Evolutionary conservation across 2,888 invertebrate species (phyloP).

Genomic region (Gandaritis pyraliata): DNA sequence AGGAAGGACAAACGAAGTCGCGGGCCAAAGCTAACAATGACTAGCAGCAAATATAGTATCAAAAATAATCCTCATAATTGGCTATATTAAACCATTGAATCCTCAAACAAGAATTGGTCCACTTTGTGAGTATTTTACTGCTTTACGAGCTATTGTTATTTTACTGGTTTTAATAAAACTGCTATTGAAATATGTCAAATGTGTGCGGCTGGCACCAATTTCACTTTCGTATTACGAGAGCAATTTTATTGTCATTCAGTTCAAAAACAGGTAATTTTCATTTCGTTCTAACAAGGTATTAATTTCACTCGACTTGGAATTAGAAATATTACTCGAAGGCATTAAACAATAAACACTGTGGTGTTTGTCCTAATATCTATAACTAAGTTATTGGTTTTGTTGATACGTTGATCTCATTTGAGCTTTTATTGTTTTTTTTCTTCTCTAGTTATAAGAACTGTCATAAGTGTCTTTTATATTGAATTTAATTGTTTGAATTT

Average conservation of each 20-base stretch:
- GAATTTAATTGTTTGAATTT: too few species aligned
- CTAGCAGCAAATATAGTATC: not conserved
- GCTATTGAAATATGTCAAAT: conserved; percentile 65
- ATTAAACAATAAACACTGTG: conserved; percentile 3
- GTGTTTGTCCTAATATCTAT: too few species aligned
- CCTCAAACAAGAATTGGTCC: conserved; percentile 39
- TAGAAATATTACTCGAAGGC: conserved; percentile 6
- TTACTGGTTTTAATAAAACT: conserved; percentile 68
- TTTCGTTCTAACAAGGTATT: conserved; percentile 10
- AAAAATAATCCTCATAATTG: conserved; percentile 3
- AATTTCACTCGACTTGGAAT: conserved; percentile 8
- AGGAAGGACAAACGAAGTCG: too few species aligned
- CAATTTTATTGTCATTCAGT: conserved; percentile 9
- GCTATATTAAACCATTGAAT: conserved; percentile 29
- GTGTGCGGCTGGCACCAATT: conserved; percentile 56
- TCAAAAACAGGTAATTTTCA: conserved; percentile 8
- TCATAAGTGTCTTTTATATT: too few species aligned
- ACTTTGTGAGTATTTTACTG: conserved; percentile 60
- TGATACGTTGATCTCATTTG: too few species aligned
- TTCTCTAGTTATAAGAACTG: too few species aligned
- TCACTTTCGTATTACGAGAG: not conserved
- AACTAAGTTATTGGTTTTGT: too few species aligned
- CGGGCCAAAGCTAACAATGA: too few species aligned
- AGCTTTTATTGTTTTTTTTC: too few species aligned
- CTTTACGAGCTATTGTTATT: conserved; percentile 70